Evolutionary conservation across 2,888 invertebrate species (phyloP), one percentile per base, ranked within the genome.

Genomic region (Agrochola lychnidis): DNA sequence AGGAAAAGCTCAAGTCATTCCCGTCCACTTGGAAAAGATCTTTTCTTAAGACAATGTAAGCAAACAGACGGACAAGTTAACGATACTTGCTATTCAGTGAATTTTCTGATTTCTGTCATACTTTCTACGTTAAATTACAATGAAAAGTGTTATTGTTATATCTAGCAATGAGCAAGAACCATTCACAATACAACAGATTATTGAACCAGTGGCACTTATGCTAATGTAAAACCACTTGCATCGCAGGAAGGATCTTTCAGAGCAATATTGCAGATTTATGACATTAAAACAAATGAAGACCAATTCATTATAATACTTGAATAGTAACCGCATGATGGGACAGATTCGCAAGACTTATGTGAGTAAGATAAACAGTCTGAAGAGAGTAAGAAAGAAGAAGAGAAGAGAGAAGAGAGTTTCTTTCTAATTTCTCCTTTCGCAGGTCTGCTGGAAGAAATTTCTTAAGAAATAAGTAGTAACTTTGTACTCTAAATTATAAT

Each of bases 61-160:
- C 48, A 51, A 16, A 79, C 69, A 69, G 61, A 64, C 30, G n/a
- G 16, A 25, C 42, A 42, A 25, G 51, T 57, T 56, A 57, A 57
- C 48, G 56, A 12, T 19, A 36, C 72, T 25, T 10, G 62, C 14
- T 62, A 30, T 56, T 25, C 71, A 71, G 14, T 80, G 48, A 48
- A 40, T 62, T 40, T 77, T 71, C 57, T 63, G 40, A 64, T 72
- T 36, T 72, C 63, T 51, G 63, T 42, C 64, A 51, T 64, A 81
- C 78, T 78, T 80, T 78, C 78, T 81, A 66, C 51, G 3, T 25
- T 57, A 59, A 57, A 14, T 80, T 64, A 81, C 19, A 48, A 51
- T 73, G 74, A 73, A 81, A 57, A 57, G 36, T 73, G 22, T 80
- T 81, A 81, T 62, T 71, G 51, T 66, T 53, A 64, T 19, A 59